These are phyloP conservation scores for Agrotis clavis DNA, from an alignment of 2,888 invertebrate species.

Conservation along the genomic window DNA sequence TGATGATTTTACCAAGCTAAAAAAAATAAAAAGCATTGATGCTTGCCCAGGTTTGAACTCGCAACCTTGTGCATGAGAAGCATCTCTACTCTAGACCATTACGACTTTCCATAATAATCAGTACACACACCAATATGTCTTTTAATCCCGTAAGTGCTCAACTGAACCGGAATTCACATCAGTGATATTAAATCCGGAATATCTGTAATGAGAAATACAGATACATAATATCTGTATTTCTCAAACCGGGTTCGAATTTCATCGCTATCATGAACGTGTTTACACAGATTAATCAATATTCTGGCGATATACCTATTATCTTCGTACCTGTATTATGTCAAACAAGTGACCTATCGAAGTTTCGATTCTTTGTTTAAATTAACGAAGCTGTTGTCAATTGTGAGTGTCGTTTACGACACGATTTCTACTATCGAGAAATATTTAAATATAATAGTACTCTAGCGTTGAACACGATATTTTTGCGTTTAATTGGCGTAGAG, in stretches of 20 bases:
- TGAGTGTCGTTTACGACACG: slow-evolving; percentile 6
- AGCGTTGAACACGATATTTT: neutral
- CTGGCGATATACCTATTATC: neutral
- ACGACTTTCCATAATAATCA: neutral
- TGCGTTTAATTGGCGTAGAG: slow-evolving; percentile 1
- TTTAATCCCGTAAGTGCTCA: slow-evolving; percentile 13
- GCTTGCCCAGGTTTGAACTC: no score
- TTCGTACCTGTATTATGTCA: neutral
- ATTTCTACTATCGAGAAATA: neutral
- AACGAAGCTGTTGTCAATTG: slow-evolving; percentile 5
- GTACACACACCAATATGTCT: neutral
- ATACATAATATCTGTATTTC: neutral
- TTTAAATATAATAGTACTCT: neutral
- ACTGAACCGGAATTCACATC: slow-evolving; percentile 6
- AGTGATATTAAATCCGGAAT: slow-evolving; percentile 12
- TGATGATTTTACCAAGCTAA: no score
- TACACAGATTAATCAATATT: neutral
- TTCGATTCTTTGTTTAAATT: slow-evolving; percentile 2
- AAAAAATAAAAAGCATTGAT: no score
- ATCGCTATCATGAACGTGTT: neutral
- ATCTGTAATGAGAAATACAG: no score
- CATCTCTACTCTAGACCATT: no score
- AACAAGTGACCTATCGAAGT: neutral
- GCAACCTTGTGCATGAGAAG: no score
- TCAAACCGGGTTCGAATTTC: neutral